Base-by-base conservation (phyloP, 2,888 invertebrate genomes). In the Deilephila elpenor region DNA sequence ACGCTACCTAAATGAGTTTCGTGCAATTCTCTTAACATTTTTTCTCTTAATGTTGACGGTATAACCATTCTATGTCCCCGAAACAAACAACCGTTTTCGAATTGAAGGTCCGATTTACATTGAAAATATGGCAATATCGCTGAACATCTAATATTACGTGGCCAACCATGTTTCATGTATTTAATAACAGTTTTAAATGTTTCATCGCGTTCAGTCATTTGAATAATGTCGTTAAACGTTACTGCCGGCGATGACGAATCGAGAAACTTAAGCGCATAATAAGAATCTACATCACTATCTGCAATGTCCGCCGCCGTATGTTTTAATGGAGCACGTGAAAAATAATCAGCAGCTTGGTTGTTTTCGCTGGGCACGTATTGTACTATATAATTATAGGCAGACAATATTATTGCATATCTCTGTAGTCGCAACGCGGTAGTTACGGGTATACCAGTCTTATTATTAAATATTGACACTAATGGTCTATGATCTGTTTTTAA, bases 401-500 rank as follows among this genome's bases (percentile, higher is more conserved):
- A 73, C n/a, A 78, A 71, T 6, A 76, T 75, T 5, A 78, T 73
- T 7, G 76, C 75, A 53, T 77, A 77, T 25, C 76, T 73, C 20
- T 76, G 76, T 11, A 78, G 56, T n/a, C 78, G 67, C 6, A 74
- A 51, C 0, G 78, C 78, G 0, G 76, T 25, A 4, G 73, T 75
- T 11, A 76, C 71, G 0, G 76, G 59, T 51, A 78, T 76, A 3
- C 78, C 78, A 0, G 17, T 62, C 14, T 73, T 72, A 2, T 20
- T 60, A 29, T 37, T n/a, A 67, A 77, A 75, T 56, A 77, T 78
- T 17, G 75, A 78, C 3, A 76, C n/a, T 14, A 78, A 32, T 3
- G 77, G 77, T 20, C 76, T 73, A 60, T 78, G 77, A 60, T 79
- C 77, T 0, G 77, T 78, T 72, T 72, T 75, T 8, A 78, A 73